phyloP scores from a whole-genome alignment of 2,888 invertebrate species.

The Seira ritae region DNA sequence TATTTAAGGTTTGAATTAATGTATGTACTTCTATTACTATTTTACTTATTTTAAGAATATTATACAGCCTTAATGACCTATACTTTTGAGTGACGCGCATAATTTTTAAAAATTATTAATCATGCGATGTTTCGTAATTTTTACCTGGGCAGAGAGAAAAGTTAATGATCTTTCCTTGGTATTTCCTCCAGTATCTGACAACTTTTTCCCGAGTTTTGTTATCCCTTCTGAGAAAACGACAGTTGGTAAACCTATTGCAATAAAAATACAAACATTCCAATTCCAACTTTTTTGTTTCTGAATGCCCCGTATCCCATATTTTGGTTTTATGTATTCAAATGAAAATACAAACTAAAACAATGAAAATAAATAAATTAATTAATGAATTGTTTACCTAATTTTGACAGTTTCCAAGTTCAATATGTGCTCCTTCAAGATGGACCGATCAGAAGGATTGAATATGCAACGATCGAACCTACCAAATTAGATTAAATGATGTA shows the following conservation, averaged over 20 bases:
- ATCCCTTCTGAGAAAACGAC: constrained; percentile 56
- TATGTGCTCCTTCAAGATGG: constrained; percentile 57
- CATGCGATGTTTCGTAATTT: too few species aligned
- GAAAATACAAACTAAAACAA: constrained; percentile 15
- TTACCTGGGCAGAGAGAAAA: constrained; percentile 46
- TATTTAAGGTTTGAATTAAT: too few species aligned
- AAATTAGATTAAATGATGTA: neutral
- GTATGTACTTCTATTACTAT: too few species aligned
- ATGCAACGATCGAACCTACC: constrained; percentile 51
- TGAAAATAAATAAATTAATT: neutral
- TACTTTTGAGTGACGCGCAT: too few species aligned
- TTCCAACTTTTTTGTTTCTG: too few species aligned
- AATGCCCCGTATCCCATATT: too few species aligned
- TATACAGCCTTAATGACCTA: too few species aligned
- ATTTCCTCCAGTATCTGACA: constrained; percentile 35
- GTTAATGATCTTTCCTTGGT: constrained; percentile 37
- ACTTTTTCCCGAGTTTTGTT: constrained; percentile 44
- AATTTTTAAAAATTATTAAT: too few species aligned
- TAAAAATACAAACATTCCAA: too few species aligned
- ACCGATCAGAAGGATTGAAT: constrained; percentile 59
- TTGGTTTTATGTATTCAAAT: too few species aligned
- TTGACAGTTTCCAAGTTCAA: constrained; percentile 50
- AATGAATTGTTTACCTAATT: constrained; percentile 36
- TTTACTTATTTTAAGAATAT: too few species aligned
- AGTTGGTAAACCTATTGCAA: constrained; percentile 50